Conservation (phyloP, 1,140 invertebrate genomes). For the Drosophila funebris region DNA sequence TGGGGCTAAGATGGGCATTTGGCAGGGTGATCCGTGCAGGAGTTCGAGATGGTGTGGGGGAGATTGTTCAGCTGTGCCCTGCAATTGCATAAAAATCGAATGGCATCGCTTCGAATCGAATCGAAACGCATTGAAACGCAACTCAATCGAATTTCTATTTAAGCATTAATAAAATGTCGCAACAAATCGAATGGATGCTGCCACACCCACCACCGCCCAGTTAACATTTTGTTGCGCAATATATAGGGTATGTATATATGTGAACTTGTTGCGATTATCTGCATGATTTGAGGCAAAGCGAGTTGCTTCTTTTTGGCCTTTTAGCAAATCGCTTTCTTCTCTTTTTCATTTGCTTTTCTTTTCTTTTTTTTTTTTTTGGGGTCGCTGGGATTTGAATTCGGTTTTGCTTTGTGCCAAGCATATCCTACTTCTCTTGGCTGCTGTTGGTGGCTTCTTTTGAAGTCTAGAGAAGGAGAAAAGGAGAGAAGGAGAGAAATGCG, state of each 20-base stretch:
- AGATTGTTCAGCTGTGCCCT: neutral
- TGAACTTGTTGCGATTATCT: slow-evolving; percentile 32
- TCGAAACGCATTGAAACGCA: slow-evolving; percentile 40
- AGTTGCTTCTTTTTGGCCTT: neutral
- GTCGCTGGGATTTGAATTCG: slow-evolving; percentile 49
- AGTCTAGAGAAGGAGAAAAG: slow-evolving; percentile 14
- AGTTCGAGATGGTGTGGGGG: neutral
- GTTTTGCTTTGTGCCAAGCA: slow-evolving; percentile 15
- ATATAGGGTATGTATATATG: neutral
- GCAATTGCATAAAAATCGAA: slow-evolving; percentile 12
- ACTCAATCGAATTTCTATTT: slow-evolving; percentile 65
- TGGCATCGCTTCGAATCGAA: slow-evolving; percentile 42
- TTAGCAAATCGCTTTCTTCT: slow-evolving; percentile 38
- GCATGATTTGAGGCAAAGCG: slow-evolving; percentile 22
- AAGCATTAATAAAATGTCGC: slow-evolving; percentile 57
- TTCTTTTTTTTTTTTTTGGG: slow-evolving; percentile 25
- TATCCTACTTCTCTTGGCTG: slow-evolving; percentile 12
- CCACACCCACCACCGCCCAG: neutral
- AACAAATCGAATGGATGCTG: slow-evolving; percentile 1
- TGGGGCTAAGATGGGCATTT: neutral
- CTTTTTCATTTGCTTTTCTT: slow-evolving; percentile 39
- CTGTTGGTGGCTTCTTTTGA: slow-evolving; percentile 65
- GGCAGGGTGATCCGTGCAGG: no score
- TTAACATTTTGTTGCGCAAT: neutral
- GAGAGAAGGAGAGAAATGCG: neutral